Base-by-base conservation (phyloP, 2,113 vertebrate species). In the Eira barbara region DNA sequence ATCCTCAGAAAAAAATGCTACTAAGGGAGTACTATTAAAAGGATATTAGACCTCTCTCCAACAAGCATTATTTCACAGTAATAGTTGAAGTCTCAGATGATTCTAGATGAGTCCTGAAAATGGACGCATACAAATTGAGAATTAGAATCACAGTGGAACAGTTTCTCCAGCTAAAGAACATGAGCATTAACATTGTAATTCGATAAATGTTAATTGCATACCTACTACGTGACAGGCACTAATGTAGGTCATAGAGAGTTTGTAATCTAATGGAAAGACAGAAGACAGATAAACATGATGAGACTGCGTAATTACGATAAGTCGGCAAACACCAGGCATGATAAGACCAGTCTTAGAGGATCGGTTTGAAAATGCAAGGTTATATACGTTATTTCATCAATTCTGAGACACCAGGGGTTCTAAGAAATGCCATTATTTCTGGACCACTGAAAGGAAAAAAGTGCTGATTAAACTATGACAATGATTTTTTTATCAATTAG, bases 361-460 rank as follows among this genome's bases (percentile, higher is more conserved):
- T 74, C 42, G 34, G 39, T 96, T 96, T 93, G 79, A 79, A 96
- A 98, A 83, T 90, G 29, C 6, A 65, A 74, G 29, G 59, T 63
- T 74, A 91, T 63, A n/a, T 47, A 31, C 47, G 2, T 85, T 29
- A 89, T 69, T 89, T 91, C 52, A 83, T 85, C 81, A 82, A 34
- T 88, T 93, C 91, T 21, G 34, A 89, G 69, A 88, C 11, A 71
- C 45, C 45, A 69, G 4, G 2, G 69, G 6, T 88, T 96, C 29
- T 92, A 83, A 87, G 59, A 95, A 82, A 76, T 45, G 67, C 52
- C 20, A n/a, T 80, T 69, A 42, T 49, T 91, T 95, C 89, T 49
- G 20, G 34, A 49, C 63, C 55, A 85, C 27, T 59, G 23, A 11
- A 29, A 25, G 39, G 21, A 14, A 31, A n/a, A 65, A 55, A 69